Base-by-base conservation (phyloP, 2,113 vertebrate species). In the Peromyscus californicus region DNA sequence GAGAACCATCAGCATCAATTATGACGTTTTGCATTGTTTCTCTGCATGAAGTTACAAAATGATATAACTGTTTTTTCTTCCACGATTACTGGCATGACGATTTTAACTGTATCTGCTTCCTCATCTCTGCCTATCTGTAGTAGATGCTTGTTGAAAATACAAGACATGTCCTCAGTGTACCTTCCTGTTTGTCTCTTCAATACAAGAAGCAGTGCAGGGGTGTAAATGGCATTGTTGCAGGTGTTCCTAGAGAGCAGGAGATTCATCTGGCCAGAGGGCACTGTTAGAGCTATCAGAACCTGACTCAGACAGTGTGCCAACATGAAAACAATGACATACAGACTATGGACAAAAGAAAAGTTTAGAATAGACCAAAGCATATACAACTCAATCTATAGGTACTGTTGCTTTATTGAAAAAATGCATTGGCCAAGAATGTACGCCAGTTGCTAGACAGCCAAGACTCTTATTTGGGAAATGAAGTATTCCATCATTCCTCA, bases 351-450 rank as follows among this genome's bases (percentile, higher is more conserved):
- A 99, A 99, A 98, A 99, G 99, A 98, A 99, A 99, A 99, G 99
- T 80, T 99, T 99, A 99, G 99, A 99, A 98, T 99, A 99, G 99
- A 99, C 99, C 98, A 99, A 99, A 99, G 99, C 99, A 96, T 99
- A 99, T 97, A 99, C 99, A 97, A 99, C 99, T 97, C 99, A 99
- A 84, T 99, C 99, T 97, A 98, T 99, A 99, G 99, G 99, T 97
- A 99, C 99, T 94, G 99, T 99, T 98, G 99, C 99, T 98, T 99
- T 99, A 99, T 99, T 31, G 26, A 65, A 99, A 99, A 99, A 99
- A 99, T 99, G 99, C 99, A 98, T 98, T 99, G 99, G 99, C 99
- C 98, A 99, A 99, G 99, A 99, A 99, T 98, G 99, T 99, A 6
- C 99, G 99, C 95, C 99, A 99, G 75, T 98, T 99, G 98, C 98